Evolutionary conservation across 2,113 vertebrate species (phyloP), one percentile per base, ranked within the genome.

Genomic region (Acanthisitta chloris): DNA sequence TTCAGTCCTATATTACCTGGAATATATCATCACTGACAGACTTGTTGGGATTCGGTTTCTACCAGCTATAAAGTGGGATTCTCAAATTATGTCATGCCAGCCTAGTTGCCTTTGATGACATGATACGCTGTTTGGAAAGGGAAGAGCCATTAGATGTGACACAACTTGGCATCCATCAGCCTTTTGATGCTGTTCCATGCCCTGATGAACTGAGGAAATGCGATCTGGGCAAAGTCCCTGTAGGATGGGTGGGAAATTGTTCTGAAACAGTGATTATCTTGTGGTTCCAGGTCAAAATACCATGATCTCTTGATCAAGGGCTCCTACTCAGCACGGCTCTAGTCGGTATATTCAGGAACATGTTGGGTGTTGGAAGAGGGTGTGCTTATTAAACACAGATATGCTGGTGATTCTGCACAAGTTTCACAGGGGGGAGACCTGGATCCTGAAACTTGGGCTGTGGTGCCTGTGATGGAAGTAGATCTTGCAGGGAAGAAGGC

Each of bases 121-220:
- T 61, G 92, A 93, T 66, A 76, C 1, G 8, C 81, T 8, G 2
- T 77, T 69, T 95, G 96, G 92, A 85, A 90, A 93, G 90, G 81
- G 90, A 85, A 94, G 90, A 91, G 81, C 78, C 70, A 55, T 91
- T 88, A 85, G 92, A 81, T 67, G 49, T 67, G 90, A 85, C 90
- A 79, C 57, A 81, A n/a, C 90, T 79, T 91, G 92, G 90, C 92
- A 87, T 36, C 71, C 0, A 1, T 46, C 84, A 67, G 61, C 65
- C 65, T 88, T 94, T 81, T 93, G 65, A 92, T 93, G 94, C 88
- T 90, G 81, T 94, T 95, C 94, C 92, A 87, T 90, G 92, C 52
- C 90, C 74, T 8, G 18, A 49, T 38, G 69, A 92, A 73, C 91
- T 14, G 81, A 84, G 89, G 91, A 96, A 96, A 94, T 9, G 46